Percentiles rank a stretch among this genome's conserved stretches.
Evolutionary conservation across 1,140 invertebrate species (phyloP).

Genomic region (Chelonus insularis): DNA sequence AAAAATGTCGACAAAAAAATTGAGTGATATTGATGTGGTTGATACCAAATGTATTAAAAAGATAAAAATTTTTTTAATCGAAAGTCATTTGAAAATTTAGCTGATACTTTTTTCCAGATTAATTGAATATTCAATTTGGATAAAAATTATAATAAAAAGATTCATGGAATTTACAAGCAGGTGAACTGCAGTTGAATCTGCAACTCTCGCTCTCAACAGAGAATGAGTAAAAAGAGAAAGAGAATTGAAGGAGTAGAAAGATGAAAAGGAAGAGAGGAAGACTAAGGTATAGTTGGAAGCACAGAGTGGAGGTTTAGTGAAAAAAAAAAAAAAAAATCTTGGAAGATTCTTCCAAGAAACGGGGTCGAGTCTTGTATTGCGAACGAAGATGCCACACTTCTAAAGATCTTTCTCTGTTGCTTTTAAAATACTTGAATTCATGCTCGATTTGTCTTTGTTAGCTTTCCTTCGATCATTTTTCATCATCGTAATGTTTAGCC

Average conservation of each 20-base stretch:
- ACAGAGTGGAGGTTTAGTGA: not conserved
- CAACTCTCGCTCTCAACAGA: not conserved
- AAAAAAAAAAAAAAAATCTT: slow-evolving; percentile 19
- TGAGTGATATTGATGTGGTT: too few species aligned
- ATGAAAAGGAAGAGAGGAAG: not conserved
- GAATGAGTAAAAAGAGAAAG: not conserved
- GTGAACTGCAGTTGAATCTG: not conserved
- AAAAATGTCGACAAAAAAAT: too few species aligned
- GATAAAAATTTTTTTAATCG: not conserved
- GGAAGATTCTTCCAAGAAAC: slow-evolving; percentile 32
- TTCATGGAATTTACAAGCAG: not conserved
- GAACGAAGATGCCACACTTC: slow-evolving; percentile 17
- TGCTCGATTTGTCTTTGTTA: too few species aligned
- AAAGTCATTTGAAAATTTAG: too few species aligned
- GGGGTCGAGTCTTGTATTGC: slow-evolving; percentile 18
- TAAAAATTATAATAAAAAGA: not conserved
- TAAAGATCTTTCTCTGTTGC: slow-evolving; percentile 7
- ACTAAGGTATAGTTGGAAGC: not conserved
- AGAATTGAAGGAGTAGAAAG: slow-evolving; percentile 19
- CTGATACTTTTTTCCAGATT: too few species aligned
- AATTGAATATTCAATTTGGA: not conserved
- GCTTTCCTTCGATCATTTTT: too few species aligned
- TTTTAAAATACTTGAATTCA: slow-evolving; percentile 7
- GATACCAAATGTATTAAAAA: too few species aligned
- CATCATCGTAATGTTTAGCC: too few species aligned